These are phyloP conservation scores for Scomberomorus guttatus DNA, from an alignment of 2,797 vertebrate species.

Conservation along the genomic window DNA sequence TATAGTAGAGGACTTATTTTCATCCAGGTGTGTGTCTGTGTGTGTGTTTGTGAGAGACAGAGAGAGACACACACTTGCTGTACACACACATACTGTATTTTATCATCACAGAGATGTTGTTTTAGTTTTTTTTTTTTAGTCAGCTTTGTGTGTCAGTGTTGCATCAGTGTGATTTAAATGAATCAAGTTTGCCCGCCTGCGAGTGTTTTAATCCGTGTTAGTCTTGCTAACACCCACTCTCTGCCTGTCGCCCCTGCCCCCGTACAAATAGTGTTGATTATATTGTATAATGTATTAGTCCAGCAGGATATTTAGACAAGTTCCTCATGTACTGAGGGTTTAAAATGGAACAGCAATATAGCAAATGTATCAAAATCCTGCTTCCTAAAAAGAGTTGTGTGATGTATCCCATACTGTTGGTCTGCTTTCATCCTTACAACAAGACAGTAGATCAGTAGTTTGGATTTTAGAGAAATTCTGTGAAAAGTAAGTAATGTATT, in stretches of 20 bases:
- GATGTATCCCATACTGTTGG: too few relatives aligned
- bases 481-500: too few relatives aligned
- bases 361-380: not conserved
- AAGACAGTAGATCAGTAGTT: not conserved
- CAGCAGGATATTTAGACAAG: not conserved
- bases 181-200: conserved; percentile 31
- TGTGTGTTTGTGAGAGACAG: conserved; percentile 6
- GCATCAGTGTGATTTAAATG: conserved; percentile 32
- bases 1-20: conserved; percentile 24
- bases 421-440: not conserved
- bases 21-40: conserved; percentile 25
- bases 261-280: conserved; percentile 14
- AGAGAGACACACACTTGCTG: not conserved
- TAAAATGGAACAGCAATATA: not conserved
- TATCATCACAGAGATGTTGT: conserved; percentile 1
- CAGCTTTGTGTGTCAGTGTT: conserved; percentile 28
- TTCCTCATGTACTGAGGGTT: not conserved
- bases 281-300: conserved; percentile 14
- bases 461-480: not conserved
- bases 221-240: conserved; percentile 31
- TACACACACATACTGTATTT: not conserved
- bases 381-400: not conserved
- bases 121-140: conserved; percentile 21
- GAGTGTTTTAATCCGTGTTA: conserved; percentile 45
- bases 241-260: conserved; percentile 21